These are phyloP conservation scores for Onychomys torridus DNA, from an alignment of 2,797 vertebrate species.

Conservation along the genomic window DNA sequence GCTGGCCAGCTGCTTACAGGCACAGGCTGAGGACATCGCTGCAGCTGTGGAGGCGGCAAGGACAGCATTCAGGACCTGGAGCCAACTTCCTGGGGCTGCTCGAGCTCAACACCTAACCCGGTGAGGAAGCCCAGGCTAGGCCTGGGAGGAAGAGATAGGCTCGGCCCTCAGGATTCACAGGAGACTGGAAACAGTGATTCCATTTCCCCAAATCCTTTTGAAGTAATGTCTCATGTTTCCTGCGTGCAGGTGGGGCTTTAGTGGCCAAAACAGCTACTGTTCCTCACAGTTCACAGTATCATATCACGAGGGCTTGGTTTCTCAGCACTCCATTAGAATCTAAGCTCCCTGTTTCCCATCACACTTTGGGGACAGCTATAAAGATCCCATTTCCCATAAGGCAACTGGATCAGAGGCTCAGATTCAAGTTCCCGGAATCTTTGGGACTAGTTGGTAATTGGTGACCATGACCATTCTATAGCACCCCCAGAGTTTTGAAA, in stretches of 20 bases:
- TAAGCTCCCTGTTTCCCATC: neutral
- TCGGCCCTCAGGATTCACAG: neutral
- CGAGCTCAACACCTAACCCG: conserved; percentile 84
- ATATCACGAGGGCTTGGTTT: neutral
- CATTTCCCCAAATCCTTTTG: neutral
- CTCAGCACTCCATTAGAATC: neutral
- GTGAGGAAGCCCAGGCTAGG: conserved; percentile 60
- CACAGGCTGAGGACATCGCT: conserved; percentile 74
- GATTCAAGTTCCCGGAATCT: neutral
- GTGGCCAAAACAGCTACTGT: neutral
- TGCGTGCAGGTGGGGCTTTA: neutral
- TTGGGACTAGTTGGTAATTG: neutral
- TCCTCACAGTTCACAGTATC: neutral
- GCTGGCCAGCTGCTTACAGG: conserved; percentile 83
- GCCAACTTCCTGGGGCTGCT: conserved; percentile 68
- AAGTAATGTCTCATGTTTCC: neutral
- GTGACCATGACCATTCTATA: neutral
- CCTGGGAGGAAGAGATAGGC: neutral
- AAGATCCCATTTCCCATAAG: conserved; percentile 40
- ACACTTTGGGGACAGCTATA: neutral
- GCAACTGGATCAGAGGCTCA: neutral
- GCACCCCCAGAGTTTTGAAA: neutral
- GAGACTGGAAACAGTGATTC: neutral
- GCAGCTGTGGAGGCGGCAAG: conserved; percentile 73
- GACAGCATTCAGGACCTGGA: conserved; percentile 78